phyloP scores from a whole-genome alignment of 2,888 invertebrate species.

The Lypha dubia region DNA sequence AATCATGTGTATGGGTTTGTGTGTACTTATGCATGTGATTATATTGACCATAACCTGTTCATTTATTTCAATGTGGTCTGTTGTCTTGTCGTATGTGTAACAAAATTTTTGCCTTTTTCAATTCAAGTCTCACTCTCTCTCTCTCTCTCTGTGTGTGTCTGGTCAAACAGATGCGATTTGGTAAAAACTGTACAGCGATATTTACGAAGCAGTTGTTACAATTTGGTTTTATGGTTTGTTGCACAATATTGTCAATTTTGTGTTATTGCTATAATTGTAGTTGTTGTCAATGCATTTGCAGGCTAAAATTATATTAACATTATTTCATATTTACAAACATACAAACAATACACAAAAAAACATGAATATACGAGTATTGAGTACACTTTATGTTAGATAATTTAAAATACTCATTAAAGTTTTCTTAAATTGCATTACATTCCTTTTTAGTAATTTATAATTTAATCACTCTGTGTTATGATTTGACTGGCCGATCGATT shows the following conservation, averaged over 20 bases:
- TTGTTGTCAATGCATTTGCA: neutral
- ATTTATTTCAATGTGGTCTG: constrained; percentile 46
- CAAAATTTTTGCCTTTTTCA: constrained; percentile 25
- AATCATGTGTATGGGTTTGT: neutral
- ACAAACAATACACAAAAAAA: neutral
- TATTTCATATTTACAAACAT: neutral
- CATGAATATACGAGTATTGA: neutral
- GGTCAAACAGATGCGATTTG: constrained; percentile 45
- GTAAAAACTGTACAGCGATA: constrained; percentile 35
- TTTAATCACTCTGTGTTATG: no score
- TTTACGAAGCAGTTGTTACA: constrained; percentile 53
- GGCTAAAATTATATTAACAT: constrained; percentile 29
- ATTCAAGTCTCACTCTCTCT: neutral
- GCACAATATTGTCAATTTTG: constrained; percentile 55
- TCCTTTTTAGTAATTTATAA: no score
- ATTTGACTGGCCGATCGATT: no score
- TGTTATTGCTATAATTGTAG: constrained; percentile 8
- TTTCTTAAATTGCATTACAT: no score
- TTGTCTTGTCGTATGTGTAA: constrained; percentile 36
- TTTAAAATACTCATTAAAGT: no score
- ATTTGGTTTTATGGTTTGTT: constrained; percentile 63
- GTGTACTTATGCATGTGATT: constrained; percentile 17
- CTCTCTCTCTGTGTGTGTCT: no score
- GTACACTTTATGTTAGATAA: no score
- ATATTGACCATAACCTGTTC: constrained; percentile 50